Conservation (phyloP, 2,113 vertebrate species). For the Psephotus haematonotus region DNA sequence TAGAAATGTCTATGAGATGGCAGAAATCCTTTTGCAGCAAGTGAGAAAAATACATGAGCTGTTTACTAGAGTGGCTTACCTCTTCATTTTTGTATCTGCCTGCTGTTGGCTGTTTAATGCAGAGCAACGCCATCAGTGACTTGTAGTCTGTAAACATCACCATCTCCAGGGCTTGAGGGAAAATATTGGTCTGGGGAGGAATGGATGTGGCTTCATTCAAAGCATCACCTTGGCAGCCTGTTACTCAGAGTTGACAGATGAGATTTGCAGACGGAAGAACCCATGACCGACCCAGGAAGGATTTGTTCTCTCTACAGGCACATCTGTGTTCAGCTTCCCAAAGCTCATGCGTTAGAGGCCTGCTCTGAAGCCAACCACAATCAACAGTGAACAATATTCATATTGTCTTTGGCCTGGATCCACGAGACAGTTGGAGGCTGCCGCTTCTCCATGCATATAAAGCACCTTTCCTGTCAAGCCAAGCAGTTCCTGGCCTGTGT, state of each 20-base stretch:
- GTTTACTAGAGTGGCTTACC: neutral
- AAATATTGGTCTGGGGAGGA: fast-evolving
- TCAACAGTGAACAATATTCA: neutral
- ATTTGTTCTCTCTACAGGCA: neutral
- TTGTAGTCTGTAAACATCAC: neutral
- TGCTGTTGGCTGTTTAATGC: neutral
- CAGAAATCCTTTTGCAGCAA: neutral
- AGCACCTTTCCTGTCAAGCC: neutral
- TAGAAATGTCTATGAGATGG: neutral
- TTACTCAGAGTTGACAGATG: neutral
- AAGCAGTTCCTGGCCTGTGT: neutral
- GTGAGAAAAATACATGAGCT: neutral
- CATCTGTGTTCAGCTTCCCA: neutral
- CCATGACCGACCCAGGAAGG: neutral
- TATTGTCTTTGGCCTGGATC: neutral
- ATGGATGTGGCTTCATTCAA: neutral
- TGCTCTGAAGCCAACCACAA: neutral
- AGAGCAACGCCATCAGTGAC: fast-evolving
- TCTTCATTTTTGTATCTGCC: neutral
- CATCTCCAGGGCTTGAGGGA: neutral
- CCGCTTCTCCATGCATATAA: neutral
- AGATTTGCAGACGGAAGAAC: neutral
- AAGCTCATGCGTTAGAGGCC: neutral
- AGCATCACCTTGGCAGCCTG: neutral
- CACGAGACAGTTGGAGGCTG: neutral